phyloP scores from a whole-genome alignment of 2,888 invertebrate genomes.

The Hirtodrosophila duncani region DNA sequence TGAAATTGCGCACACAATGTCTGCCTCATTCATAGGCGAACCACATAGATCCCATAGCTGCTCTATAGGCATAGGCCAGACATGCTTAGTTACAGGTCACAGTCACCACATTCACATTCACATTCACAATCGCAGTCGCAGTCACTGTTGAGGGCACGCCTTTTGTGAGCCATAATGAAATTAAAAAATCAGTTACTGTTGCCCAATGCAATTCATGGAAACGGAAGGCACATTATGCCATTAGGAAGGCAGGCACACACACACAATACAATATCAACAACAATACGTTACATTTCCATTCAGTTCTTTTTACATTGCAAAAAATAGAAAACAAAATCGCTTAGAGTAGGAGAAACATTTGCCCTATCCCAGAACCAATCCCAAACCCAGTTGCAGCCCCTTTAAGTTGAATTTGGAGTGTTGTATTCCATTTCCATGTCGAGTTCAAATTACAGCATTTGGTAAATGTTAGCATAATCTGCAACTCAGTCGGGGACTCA shows the following conservation, averaged over 20 bases:
- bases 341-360: too few relatives aligned
- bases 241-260: constrained; percentile 45
- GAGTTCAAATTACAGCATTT: constrained; percentile 62
- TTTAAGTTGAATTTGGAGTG: constrained; percentile 31
- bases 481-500: constrained; percentile 33
- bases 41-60: constrained; percentile 17
- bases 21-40: constrained; percentile 1
- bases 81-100: constrained; percentile 28
- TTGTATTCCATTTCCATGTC: constrained; percentile 34
- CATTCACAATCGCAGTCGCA: constrained; percentile 3
- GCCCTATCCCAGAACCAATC: constrained; percentile 2
- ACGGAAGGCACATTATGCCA: constrained; percentile 69
- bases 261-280: constrained; percentile 37
- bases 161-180: constrained; percentile 75
- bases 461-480: constrained; percentile 51
- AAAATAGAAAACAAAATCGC: constrained; percentile 38
- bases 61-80: constrained; percentile 1
- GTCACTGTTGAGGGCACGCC: constrained; percentile 42
- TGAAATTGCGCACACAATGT: constrained; percentile 57
- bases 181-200: constrained; percentile 77
- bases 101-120: too few relatives aligned
- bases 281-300: constrained; percentile 25
- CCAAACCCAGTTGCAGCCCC: constrained; percentile 23
- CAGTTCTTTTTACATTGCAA: constrained; percentile 19
- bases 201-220: constrained; percentile 52